A percentile compares a stretch with the other conserved stretches of the same genome.
These are phyloP conservation scores for Bambusicola thoracicus DNA, from an alignment of 2,113 vertebrate species.

Conservation along the genomic window DNA sequence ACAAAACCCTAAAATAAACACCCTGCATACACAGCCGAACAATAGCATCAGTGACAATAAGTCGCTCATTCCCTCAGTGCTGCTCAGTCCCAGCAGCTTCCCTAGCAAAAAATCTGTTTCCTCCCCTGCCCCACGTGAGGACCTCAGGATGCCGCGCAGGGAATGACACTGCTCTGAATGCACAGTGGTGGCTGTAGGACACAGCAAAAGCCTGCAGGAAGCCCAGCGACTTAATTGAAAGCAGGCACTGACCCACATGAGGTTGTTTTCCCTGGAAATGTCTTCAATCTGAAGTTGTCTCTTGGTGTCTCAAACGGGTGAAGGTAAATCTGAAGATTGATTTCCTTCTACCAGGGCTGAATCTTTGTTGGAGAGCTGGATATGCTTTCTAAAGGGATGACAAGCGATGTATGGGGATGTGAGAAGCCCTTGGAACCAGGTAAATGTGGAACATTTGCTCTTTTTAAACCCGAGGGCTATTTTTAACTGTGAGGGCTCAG, in stretches of 20 bases:
- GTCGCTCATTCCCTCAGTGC: constrained; percentile 2
- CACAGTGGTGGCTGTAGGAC: constrained; percentile 62
- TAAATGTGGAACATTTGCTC: constrained; percentile 27
- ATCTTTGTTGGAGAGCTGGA: background rate
- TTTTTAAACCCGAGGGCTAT: background rate
- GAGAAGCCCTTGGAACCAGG: constrained; percentile 17
- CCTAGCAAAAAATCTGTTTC: background rate
- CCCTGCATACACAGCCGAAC: background rate
- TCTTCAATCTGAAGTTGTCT: background rate
- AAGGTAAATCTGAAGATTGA: background rate
- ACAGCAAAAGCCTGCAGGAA: constrained; percentile 31
- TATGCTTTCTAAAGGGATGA: constrained; percentile 42
- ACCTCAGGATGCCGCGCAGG: constrained; percentile 1
- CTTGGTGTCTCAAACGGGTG: background rate
- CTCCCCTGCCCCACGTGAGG: background rate
- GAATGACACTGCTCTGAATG: background rate
- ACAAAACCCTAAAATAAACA: constrained; percentile 46
- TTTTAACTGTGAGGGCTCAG: no score
- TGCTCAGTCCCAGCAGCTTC: background rate
- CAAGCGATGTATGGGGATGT: constrained; percentile 2
- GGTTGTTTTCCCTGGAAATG: constrained; percentile 55
- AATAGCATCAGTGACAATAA: background rate
- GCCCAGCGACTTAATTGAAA: constrained; percentile 58
- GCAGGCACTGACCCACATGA: constrained; percentile 62
- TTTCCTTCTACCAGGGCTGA: background rate